A percentile compares a stretch with the other conserved stretches of the same genome.
Evolutionary conservation across 2,888 invertebrate species (phyloP).

Genomic region (Amiota minor): DNA sequence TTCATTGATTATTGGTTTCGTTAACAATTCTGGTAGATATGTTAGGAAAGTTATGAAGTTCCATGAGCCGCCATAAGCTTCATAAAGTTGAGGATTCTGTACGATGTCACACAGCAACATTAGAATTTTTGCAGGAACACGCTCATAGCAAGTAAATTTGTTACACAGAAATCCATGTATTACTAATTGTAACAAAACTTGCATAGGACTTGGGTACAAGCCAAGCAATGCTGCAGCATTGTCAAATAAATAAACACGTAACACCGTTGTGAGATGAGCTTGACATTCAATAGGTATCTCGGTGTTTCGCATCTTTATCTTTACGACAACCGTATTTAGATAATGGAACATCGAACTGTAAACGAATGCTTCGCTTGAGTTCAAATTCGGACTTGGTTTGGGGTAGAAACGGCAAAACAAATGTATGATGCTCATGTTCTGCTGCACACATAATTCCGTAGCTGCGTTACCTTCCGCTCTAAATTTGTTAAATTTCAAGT

Average conservation of each 20-base stretch:
- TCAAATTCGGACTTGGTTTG: slow-evolving; percentile 31
- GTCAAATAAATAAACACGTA: slow-evolving; percentile 55
- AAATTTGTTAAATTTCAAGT: background rate
- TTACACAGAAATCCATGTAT: slow-evolving; percentile 60
- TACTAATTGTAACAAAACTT: slow-evolving; percentile 60
- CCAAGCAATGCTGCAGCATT: slow-evolving; percentile 54
- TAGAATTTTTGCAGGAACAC: slow-evolving; percentile 72
- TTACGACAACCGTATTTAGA: background rate
- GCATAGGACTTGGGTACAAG: slow-evolving; percentile 54
- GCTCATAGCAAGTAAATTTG: slow-evolving; percentile 56
- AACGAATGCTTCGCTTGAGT: slow-evolving; percentile 50
- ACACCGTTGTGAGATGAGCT: slow-evolving; percentile 32
- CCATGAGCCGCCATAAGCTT: slow-evolving; percentile 62
- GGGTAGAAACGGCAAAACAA: slow-evolving; percentile 55
- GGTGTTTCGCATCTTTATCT: background rate
- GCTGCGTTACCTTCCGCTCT: slow-evolving; percentile 27
- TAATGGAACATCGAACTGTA: slow-evolving; percentile 33
- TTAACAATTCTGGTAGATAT: slow-evolving; percentile 77
- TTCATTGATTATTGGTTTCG: slow-evolving; percentile 74
- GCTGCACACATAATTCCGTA: slow-evolving; percentile 84
- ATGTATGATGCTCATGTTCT: slow-evolving; percentile 85
- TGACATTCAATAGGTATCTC: background rate
- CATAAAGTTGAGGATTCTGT: slow-evolving; percentile 70
- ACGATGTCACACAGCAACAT: slow-evolving; percentile 74
- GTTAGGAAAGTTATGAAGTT: slow-evolving; percentile 75